Evolutionary conservation across 2,888 invertebrate species (phyloP), one percentile per base, ranked within the genome.

Genomic region (Germaria angustata): DNA sequence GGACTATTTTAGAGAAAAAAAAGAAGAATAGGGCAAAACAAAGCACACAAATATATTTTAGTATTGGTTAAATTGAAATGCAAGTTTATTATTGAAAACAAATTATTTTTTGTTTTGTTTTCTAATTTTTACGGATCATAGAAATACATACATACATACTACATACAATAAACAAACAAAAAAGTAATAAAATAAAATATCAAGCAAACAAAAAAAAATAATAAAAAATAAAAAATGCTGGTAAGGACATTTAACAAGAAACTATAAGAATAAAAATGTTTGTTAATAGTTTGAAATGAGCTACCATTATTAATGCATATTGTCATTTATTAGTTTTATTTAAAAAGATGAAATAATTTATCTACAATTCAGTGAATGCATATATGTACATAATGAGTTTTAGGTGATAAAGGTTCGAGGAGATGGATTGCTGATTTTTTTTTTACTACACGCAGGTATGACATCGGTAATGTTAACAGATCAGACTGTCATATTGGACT

Each of bases 1-100:
- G 32, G 88, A 88, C 87, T 89, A 84, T 68, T 82, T 81, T 51
- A 71, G 41, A 83, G 68, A 61, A 7, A 79, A 57, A 66, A 32
- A 46, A 46, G 6, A 13, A 63, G 28, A 65, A 53, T 49, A 34
- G 53, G 65, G 65, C 20, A 15, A 39, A 73, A 77, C 61, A 69
- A 73, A 66, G 75, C 51, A 82, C 69, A 68, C 15, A 63, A 49
- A 81, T 53, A 80, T 59, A 81, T 44, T 75, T 55, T 9, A 75
- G 32, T 61, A 53, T 75, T 63, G 69, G 55, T 69, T 32, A 22
- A 57, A 17, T 39, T 57, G 1, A 57, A 36, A 34, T 24, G 44
- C 28, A 57, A 55, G 9, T 34, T 49, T n/a, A n/a, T n/a, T n/a
- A n/a, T n/a, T n/a, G n/a, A n/a, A n/a, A n/a, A n/a, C n/a, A n/a